These are phyloP conservation scores for Proterorhinus semilunaris DNA, from an alignment of 2,113 vertebrate genomes.

Conservation along the genomic window DNA sequence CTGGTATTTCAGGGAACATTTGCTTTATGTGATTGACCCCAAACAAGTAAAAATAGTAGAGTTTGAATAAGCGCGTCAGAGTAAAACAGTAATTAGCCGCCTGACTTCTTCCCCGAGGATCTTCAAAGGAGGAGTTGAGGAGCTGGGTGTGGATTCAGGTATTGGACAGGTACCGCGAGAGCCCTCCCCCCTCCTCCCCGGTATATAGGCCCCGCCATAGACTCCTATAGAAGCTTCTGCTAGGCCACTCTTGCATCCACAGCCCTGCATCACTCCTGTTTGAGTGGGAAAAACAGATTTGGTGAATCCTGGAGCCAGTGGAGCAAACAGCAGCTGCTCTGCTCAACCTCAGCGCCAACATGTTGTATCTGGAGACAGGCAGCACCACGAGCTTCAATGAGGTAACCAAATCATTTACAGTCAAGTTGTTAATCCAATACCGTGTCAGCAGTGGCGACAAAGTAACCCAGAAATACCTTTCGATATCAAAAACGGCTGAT, in stretches of 20 bases:
- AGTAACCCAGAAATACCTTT: too few species aligned
- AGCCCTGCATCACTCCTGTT: constrained; percentile 70
- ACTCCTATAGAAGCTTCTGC: constrained; percentile 84
- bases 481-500: too few species aligned
- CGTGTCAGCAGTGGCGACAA: too few species aligned
- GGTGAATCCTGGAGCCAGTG: constrained; percentile 96
- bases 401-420: constrained; percentile 72
- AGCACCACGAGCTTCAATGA: constrained; percentile 92
- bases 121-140: constrained; percentile 83
- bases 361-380: constrained; percentile 99
- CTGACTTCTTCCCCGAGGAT: constrained; percentile 61
- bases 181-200: constrained; percentile 82
- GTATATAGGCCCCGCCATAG: constrained; percentile 90
- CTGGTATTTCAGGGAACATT: neutral
- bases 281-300: constrained; percentile 84
- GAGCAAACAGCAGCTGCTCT: constrained; percentile 93
- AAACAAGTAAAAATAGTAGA: constrained; percentile 5
- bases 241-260: constrained; percentile 78
- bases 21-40: neutral
- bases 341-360: constrained; percentile 98
- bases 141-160: constrained; percentile 87
- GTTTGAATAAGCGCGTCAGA: neutral
- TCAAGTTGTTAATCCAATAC: too few species aligned
- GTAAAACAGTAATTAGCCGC: neutral
- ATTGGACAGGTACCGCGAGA: constrained; percentile 91